Base-by-base conservation (phyloP, 2,888 invertebrate species). In the Nematopogon swammerdamellus region DNA sequence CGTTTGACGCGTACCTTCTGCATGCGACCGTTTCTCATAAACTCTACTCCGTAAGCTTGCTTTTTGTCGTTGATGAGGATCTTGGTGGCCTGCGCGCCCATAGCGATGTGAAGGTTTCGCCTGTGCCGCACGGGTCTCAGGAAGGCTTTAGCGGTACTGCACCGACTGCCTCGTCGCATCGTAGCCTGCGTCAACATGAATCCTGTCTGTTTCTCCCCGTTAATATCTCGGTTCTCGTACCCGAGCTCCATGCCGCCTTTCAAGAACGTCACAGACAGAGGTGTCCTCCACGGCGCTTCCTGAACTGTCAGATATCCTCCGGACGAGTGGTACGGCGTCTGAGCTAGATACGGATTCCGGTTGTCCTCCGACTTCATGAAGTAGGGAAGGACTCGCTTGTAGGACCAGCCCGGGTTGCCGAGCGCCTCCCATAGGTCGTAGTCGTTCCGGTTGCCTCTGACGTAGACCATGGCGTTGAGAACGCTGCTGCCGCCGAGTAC, bases 391-490 rank as follows among this genome's bases (percentile, higher is more conserved):
- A 94, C 88, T 55, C 90, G 84, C 42, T 87, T 82, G 68, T 90
- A 94, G 6, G 87, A 86, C 96, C 96, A 96, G 10, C 95, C 95
- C 0, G 83, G 79, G 65, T 93, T 93, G 1, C 95, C 95, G 30
- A 88, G 72, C 0, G 82, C 80, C 30, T 89, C 91, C 95, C 95
- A 96, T 19, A 85, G 81, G 64, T 95, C 92, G 72, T 92, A 96
- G 62, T 95, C 95, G 52, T 86, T 85, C 56, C 85, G 83, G 61
- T 93, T 95, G 49, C 95, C 95, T 48, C 96, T 83, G 11, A 93
- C 88, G 72, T 96, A 96, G 30, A 95, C 85, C 95, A 96, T 95
- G 14, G 92, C 92, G 66, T 95, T 95, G 1, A 95, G 82, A 1
- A 92, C 91, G 59, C 92, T 92, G 50, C 89, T 86, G 14, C 96